These are phyloP conservation scores for Watsonalla binaria DNA, from an alignment of 2,888 invertebrate genomes.

Conservation along the genomic window DNA sequence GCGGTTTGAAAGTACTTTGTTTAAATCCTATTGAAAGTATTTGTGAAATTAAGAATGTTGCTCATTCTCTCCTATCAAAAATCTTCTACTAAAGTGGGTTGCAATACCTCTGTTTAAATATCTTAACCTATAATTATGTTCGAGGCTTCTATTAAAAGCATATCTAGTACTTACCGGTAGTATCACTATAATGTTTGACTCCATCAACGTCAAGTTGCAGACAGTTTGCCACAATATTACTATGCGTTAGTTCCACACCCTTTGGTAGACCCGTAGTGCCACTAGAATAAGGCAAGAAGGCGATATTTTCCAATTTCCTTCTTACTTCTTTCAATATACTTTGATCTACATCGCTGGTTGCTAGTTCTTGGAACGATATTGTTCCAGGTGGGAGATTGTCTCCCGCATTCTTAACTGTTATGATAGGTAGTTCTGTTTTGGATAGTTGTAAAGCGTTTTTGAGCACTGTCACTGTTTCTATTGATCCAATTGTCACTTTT, in stretches of 20 bases:
- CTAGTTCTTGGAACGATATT: conserved; percentile 80
- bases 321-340: conserved; percentile 58
- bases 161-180: conserved; percentile 51
- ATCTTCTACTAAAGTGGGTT: too few relatives aligned
- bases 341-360: conserved; percentile 65
- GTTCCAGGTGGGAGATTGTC: conserved; percentile 64
- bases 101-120: too few relatives aligned
- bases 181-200: conserved; percentile 38
- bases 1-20: too few relatives aligned
- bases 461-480: conserved; percentile 65
- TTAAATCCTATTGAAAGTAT: too few relatives aligned
- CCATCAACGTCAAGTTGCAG: conserved; percentile 41
- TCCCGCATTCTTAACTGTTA: conserved; percentile 37
- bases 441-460: conserved; percentile 62
- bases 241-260: conserved; percentile 83
- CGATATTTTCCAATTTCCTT: conserved; percentile 72
- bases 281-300: conserved; percentile 88
- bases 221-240: conserved; percentile 70
- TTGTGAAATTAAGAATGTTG: too few relatives aligned
- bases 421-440: conserved; percentile 70
- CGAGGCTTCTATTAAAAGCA: too few relatives aligned
- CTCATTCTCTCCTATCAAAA: too few relatives aligned
- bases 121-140: too few relatives aligned
- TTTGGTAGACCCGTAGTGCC: conserved; percentile 91
- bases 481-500: conserved; percentile 79